Conservation (phyloP, 2,888 invertebrate genomes). For the Drosophila affinis region DNA sequence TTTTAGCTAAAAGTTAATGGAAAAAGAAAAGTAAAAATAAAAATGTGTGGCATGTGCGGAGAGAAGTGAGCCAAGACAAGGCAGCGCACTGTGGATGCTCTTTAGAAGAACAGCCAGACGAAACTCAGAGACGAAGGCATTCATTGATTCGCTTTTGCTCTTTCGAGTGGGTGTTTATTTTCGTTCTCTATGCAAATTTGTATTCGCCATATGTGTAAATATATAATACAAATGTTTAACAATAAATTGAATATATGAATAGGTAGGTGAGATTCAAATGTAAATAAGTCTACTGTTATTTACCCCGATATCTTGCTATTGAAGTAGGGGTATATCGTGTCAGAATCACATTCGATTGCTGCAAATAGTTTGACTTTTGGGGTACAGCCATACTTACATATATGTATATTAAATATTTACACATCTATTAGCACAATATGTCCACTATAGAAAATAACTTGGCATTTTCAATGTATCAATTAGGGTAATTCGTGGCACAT, state of each 20-base stretch:
- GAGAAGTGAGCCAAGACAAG: background rate
- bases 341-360: background rate
- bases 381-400: background rate
- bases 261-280: conserved; percentile 7
- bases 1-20: conserved; percentile 19
- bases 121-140: background rate
- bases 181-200: conserved; percentile 21
- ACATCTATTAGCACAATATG: conserved; percentile 12
- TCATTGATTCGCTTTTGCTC: background rate
- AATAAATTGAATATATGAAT: background rate
- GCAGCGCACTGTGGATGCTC: conserved; percentile 24
- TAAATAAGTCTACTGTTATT: conserved; percentile 1
- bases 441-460: conserved; percentile 3
- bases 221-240: conserved; percentile 1
- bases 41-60: conserved; percentile 17
- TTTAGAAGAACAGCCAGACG: background rate
- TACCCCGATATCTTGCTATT: background rate
- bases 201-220: background rate
- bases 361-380: background rate
- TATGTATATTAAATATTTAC: conserved; percentile 22
- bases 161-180: conserved; percentile 9
- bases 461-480: conserved; percentile 21
- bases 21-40: conserved; percentile 11
- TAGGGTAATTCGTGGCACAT: conserved; percentile 2
- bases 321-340: background rate